Evolutionary conservation across 2,888 invertebrate genomes (phyloP).

Genomic region (Zaprionus obscuricornis): DNA sequence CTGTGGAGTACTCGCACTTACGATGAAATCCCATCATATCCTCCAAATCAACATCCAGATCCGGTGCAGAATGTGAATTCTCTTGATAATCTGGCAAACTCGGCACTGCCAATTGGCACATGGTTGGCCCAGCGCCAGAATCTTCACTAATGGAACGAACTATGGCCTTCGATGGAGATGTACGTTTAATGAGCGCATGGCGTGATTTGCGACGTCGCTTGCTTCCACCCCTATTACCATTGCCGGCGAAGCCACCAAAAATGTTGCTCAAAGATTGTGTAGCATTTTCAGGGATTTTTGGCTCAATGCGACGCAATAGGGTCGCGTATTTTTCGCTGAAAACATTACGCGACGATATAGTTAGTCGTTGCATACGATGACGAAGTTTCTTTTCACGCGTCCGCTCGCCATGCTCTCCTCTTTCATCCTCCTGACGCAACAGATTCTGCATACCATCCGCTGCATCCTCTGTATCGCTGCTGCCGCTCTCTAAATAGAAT

Average conservation of each 20-base stretch:
- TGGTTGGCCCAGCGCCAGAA: constrained; percentile 52
- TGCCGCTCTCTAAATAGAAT: constrained; percentile 68
- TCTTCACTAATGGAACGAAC: constrained; percentile 80
- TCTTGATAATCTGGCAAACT: constrained; percentile 57
- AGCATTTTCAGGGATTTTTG: constrained; percentile 81
- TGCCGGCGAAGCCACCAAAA: constrained; percentile 82
- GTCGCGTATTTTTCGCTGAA: constrained; percentile 86
- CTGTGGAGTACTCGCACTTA: constrained; percentile 61
- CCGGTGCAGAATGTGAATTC: constrained; percentile 72
- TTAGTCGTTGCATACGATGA: constrained; percentile 87
- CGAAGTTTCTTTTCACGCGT: constrained; percentile 84
- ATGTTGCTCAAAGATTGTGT: constrained; percentile 85
- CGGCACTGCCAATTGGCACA: constrained; percentile 50
- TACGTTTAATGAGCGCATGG: constrained; percentile 30
- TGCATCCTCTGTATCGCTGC: constrained; percentile 72
- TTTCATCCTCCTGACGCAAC: constrained; percentile 86
- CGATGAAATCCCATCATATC: constrained; percentile 35
- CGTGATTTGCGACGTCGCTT: constrained; percentile 62
- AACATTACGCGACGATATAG: constrained; percentile 86
- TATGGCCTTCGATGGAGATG: constrained; percentile 60
- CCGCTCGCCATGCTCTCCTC: constrained; percentile 85
- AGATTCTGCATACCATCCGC: constrained; percentile 82
- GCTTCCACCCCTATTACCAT: background rate
- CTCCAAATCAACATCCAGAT: constrained; percentile 52
- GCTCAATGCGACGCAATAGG: constrained; percentile 84